Conservation (phyloP, 1,140 invertebrate species). For the Zaprionus kolodkinae region DNA sequence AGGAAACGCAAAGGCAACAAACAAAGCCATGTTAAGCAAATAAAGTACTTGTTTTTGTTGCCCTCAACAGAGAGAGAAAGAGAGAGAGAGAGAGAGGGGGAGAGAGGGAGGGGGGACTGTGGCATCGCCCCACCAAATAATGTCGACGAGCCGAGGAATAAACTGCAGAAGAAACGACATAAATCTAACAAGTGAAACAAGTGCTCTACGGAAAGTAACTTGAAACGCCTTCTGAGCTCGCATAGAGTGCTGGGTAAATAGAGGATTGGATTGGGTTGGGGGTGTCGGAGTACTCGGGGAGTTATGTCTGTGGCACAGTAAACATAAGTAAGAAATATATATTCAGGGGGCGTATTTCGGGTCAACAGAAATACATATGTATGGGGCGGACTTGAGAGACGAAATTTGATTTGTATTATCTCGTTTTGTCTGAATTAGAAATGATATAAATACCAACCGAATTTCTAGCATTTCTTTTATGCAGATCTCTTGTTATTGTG, state of each 20-base stretch:
- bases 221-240: constrained; percentile 57
- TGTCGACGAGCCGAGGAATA: constrained; percentile 29
- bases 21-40: constrained; percentile 73
- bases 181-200: constrained; percentile 69
- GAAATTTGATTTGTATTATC: constrained; percentile 1
- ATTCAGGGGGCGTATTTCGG: constrained; percentile 9
- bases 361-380: constrained; percentile 34
- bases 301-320: constrained; percentile 47
- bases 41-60: constrained; percentile 65
- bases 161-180: constrained; percentile 65
- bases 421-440: not conserved
- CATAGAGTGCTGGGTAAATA: constrained; percentile 13
- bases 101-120: no score
- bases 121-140: constrained; percentile 2
- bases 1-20: constrained; percentile 26
- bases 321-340: constrained; percentile 64
- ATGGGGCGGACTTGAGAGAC: constrained; percentile 1
- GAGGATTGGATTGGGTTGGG: no score
- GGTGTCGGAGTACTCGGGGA: not conserved
- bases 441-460: not conserved
- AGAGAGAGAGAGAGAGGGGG: no score
- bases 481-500: constrained; percentile 21
- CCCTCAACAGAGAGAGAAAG: constrained; percentile 11
- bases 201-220: constrained; percentile 60
- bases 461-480: not conserved